Evolutionary conservation across 2,888 invertebrate species (phyloP).

Genomic region (Drosophila prolongata): DNA sequence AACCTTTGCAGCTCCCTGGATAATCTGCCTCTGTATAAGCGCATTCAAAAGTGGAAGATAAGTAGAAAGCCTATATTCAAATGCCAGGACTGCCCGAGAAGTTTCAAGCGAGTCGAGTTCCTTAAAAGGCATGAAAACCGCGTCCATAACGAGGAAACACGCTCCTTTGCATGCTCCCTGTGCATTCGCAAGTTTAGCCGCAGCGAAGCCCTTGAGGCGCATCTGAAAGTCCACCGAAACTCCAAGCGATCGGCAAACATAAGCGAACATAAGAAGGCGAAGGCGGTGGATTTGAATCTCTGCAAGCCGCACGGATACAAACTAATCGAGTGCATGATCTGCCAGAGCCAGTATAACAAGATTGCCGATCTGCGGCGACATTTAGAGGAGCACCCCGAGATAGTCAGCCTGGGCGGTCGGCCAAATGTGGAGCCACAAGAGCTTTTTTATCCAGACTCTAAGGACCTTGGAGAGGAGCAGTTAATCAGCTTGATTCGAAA

Average conservation of each 20-base stretch:
- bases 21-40: conserved; percentile 54
- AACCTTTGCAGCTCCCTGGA: conserved; percentile 55
- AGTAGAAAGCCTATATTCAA: conserved; percentile 43
- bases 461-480: conserved; percentile 55
- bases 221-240: conserved; percentile 81
- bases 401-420: conserved; percentile 57
- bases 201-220: conserved; percentile 70
- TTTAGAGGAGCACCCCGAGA: conserved; percentile 75
- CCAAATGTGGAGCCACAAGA: conserved; percentile 53
- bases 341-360: conserved; percentile 80
- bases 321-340: conserved; percentile 84
- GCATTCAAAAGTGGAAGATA: conserved; percentile 53
- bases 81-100: conserved; percentile 77
- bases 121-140: conserved; percentile 77
- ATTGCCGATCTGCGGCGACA: conserved; percentile 81
- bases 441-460: conserved; percentile 77
- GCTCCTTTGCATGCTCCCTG: conserved; percentile 76
- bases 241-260: conserved; percentile 64
- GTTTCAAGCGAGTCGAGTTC: conserved; percentile 76
- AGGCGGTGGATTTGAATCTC: conserved; percentile 72
- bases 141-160: conserved; percentile 58
- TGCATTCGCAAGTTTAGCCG: conserved; percentile 74
- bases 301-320: conserved; percentile 82
- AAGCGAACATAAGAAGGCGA: conserved; percentile 63
- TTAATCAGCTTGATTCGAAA: conserved; percentile 62